phyloP scores from a whole-genome alignment of 2,113 vertebrate species.

The Eleginops maclovinus region DNA sequence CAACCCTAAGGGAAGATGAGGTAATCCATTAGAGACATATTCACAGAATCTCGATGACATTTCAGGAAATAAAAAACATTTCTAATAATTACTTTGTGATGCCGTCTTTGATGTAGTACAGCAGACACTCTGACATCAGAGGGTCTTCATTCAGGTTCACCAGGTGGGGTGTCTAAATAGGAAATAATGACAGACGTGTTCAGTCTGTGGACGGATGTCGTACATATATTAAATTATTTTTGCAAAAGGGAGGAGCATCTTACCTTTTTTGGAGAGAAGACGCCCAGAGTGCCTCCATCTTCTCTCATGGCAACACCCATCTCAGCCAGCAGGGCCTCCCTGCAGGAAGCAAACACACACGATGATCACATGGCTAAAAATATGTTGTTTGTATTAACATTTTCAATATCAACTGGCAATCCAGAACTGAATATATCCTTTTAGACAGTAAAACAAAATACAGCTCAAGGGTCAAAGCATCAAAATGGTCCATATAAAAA shows the following conservation, averaged over 20 bases:
- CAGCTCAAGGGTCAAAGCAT: not conserved
- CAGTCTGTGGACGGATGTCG: not conserved
- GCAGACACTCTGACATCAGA: conserved; percentile 96
- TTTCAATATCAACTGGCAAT: not conserved
- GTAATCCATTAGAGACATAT: not conserved
- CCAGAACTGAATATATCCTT: not conserved
- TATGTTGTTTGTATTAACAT: not conserved
- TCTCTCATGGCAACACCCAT: conserved; percentile 99
- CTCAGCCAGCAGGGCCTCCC: conserved; percentile 96
- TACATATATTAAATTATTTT: not conserved
- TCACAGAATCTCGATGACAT: not conserved
- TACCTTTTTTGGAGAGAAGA: conserved; percentile 99
- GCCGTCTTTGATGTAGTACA: conserved; percentile 99
- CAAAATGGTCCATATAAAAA: not conserved
- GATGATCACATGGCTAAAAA: not conserved
- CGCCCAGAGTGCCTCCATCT: conserved; percentile 96
- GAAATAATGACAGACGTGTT: not conserved
- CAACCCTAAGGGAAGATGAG: conserved; percentile 85
- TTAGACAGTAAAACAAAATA: not conserved
- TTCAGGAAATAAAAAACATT: not conserved
- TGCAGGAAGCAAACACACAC: conserved; percentile 65
- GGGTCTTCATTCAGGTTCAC: conserved; percentile 98
- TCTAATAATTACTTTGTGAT: conserved; percentile 89
- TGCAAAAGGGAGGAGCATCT: not conserved
- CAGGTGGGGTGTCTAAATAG: conserved; percentile 91